Evolutionary conservation across 2,113 vertebrate genomes (phyloP), one percentile per base, ranked within the genome.

Genomic region (Oreochromis niloticus): DNA sequence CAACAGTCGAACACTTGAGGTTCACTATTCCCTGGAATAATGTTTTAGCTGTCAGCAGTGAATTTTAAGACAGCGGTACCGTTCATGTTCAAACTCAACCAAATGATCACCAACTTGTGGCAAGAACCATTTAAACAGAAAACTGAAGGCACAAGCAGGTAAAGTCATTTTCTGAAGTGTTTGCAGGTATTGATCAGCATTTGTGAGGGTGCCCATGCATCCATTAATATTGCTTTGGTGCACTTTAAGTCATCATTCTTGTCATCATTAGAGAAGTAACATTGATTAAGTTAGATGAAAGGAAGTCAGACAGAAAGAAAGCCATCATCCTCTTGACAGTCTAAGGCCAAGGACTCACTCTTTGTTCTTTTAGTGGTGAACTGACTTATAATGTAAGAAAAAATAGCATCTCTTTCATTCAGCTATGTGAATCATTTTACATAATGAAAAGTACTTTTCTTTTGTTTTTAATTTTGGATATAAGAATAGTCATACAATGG

Each of bases 231-330:
- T 55, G 66, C 61, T 54, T 75, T 12, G 6, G 63, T 82, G 82
- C 90, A 84, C 88, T 88, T 91, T n/a, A 78, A 80, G 48, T 78
- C 91, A 93, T 93, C 82, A 81, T 91, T 85, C 89, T 86, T 85
- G 84, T 88, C 87, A 89, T 94, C 89, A 91, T 89, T 80, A 88
- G 87, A 91, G 85, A 87, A 75, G 86, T 55, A 36, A 32, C 73
- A 93, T 94, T 66, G 90, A 96, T 94, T 93, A 78, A 52, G 13
- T 66, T 46, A 59, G 89, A 94, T 93, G 87, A 92, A 93, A 93
- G 82, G 50, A 85, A 92, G 86, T 87, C 84, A 57, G 79, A 79
- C 50, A 83, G 81, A 90, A 89, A 93, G 39, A 87, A 66, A 87
- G 83, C 22, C 16, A 13, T 50, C 7, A 7, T 81, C 39, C 55